Evolutionary conservation across 2,113 vertebrate species (phyloP).

Genomic region (Eurystomus gularis): DNA sequence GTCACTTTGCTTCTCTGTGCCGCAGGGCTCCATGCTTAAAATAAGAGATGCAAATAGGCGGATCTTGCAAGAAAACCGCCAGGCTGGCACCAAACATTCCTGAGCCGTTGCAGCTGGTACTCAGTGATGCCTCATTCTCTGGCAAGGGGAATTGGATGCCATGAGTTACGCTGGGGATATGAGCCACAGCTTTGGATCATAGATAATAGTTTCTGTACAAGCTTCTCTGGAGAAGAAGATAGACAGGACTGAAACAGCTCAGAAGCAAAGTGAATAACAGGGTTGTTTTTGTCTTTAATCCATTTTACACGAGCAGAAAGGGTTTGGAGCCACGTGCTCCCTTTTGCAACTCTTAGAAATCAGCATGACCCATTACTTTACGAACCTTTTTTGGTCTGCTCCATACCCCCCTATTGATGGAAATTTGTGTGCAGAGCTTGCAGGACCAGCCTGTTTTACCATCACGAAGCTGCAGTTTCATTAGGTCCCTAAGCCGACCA

Average conservation of each 20-base stretch:
- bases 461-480: not conserved
- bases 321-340: not conserved
- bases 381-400: not conserved
- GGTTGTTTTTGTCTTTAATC: conserved; percentile 2
- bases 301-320: conserved; percentile 10
- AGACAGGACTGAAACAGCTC: not conserved
- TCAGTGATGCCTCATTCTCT: not conserved
- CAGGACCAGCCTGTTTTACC: not conserved
- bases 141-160: not conserved
- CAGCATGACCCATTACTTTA: not conserved
- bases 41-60: not conserved
- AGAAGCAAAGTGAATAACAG: not conserved
- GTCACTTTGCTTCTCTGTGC: not conserved
- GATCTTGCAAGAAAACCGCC: not conserved
- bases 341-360: not conserved
- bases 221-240: not conserved
- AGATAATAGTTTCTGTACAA: not conserved
- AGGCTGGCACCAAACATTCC: not conserved
- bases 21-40: not conserved
- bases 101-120: not conserved
- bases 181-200: conserved; percentile 5
- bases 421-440: not conserved
- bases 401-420: not conserved
- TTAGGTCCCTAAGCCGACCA: not conserved
- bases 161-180: not conserved